These are phyloP conservation scores for Hyla sarda DNA, from an alignment of 2,113 vertebrate species.

Conservation along the genomic window DNA sequence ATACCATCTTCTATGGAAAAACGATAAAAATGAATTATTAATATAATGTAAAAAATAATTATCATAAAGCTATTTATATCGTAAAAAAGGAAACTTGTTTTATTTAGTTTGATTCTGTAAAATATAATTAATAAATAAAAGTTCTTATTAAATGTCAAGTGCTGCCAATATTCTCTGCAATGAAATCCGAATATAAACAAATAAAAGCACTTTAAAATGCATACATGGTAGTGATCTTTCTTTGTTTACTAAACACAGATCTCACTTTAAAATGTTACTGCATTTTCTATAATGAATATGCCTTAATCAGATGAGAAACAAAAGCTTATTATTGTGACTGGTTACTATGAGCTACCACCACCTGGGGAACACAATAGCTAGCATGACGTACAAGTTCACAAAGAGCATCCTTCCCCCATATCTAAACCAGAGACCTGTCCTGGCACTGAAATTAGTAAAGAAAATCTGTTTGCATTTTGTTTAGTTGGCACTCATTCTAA, in stretches of 20 bases:
- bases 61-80: no score
- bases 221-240: neutral
- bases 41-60: no score
- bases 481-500: conserved; percentile 73
- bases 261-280: conserved; percentile 64
- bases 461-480: conserved; percentile 66
- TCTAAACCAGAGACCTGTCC: conserved; percentile 60
- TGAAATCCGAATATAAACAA: neutral
- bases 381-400: conserved; percentile 60
- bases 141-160: neutral
- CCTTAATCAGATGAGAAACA: conserved; percentile 65
- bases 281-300: conserved; percentile 63
- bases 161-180: neutral
- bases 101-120: no score
- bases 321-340: conserved; percentile 66
- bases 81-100: no score
- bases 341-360: conserved; percentile 65
- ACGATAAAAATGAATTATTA: no score
- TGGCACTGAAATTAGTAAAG: conserved; percentile 68
- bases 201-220: neutral
- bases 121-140: neutral
- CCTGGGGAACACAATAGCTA: conserved; percentile 67
- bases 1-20: no score
- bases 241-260: neutral
- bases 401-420: conserved; percentile 63